Conservation (phyloP, 2,888 invertebrate genomes). For the Synanthedon andrenaeformis region DNA sequence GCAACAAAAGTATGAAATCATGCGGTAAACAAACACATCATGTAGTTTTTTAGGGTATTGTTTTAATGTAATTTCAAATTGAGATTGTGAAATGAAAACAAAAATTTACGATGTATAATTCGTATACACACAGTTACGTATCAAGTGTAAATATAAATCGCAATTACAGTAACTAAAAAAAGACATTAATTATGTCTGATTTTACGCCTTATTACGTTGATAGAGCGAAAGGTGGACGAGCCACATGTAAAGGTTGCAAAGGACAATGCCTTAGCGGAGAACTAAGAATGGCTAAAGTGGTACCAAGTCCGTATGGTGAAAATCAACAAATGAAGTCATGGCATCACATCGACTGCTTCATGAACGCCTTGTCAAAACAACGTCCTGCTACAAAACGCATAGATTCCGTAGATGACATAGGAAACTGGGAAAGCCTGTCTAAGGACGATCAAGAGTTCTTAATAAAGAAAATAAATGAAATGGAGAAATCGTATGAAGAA, state of each 20-base stretch:
- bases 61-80: no score
- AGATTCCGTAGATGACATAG: slow-evolving; percentile 81
- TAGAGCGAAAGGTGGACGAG: slow-evolving; percentile 82
- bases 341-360: slow-evolving; percentile 84
- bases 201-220: slow-evolving; percentile 75
- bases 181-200: slow-evolving; percentile 17
- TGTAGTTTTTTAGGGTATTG: no score
- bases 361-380: slow-evolving; percentile 83
- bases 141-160: no score
- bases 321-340: slow-evolving; percentile 85
- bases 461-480: slow-evolving; percentile 73
- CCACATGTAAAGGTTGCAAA: slow-evolving; percentile 90
- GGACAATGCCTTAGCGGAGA: slow-evolving; percentile 78
- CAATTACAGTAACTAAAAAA: no score
- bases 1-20: no score
- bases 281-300: slow-evolving; percentile 81
- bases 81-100: no score
- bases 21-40: no score
- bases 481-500: slow-evolving; percentile 63
- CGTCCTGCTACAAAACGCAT: slow-evolving; percentile 85
- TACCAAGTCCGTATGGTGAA: slow-evolving; percentile 81
- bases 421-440: slow-evolving; percentile 77
- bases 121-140: no score
- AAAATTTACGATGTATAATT: no score
- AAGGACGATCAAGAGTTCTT: slow-evolving; percentile 77